Evolutionary conservation across 1,140 invertebrate species (phyloP).

Genomic region (Drosophila nasuta): DNA sequence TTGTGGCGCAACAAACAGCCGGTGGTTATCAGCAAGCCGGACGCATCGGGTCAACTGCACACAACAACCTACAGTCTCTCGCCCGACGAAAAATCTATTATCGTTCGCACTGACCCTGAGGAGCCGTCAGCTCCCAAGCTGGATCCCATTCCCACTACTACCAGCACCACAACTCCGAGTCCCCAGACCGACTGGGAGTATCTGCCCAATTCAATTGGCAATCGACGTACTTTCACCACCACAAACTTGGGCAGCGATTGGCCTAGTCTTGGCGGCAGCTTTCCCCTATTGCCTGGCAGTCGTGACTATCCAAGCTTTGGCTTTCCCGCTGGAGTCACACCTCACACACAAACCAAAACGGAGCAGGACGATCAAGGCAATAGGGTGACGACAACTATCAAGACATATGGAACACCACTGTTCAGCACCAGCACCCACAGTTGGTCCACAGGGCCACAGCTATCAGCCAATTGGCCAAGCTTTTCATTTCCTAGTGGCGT

Average conservation of each 20-base stretch:
- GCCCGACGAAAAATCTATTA: constrained; percentile 28
- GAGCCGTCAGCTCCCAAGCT: not conserved
- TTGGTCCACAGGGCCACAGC: not conserved
- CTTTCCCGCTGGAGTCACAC: constrained; percentile 51
- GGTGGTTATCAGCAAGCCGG: constrained; percentile 39
- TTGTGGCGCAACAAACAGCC: constrained; percentile 57
- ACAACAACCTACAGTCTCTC: constrained; percentile 48
- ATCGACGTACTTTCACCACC: not conserved
- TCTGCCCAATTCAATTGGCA: constrained; percentile 16
- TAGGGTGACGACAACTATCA: constrained; percentile 50
- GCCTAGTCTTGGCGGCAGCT: constrained; percentile 20
- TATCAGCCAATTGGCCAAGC: constrained; percentile 7
- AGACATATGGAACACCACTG: constrained; percentile 11
- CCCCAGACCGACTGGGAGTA: constrained; percentile 60
- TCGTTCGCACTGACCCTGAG: not conserved
- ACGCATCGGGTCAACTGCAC: constrained; percentile 18
- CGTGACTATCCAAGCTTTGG: constrained; percentile 30
- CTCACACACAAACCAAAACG: constrained; percentile 54
- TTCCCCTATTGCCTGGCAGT: not conserved
- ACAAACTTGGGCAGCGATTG: constrained; percentile 6
- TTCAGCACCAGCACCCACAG: not conserved
- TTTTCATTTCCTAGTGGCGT: constrained; percentile 23
- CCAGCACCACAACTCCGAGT: constrained; percentile 17
- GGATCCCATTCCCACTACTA: not conserved
- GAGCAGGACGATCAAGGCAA: constrained; percentile 48